Evolutionary conservation across 2,113 vertebrate species (phyloP).

Genomic region (Dermatemys mawii): DNA sequence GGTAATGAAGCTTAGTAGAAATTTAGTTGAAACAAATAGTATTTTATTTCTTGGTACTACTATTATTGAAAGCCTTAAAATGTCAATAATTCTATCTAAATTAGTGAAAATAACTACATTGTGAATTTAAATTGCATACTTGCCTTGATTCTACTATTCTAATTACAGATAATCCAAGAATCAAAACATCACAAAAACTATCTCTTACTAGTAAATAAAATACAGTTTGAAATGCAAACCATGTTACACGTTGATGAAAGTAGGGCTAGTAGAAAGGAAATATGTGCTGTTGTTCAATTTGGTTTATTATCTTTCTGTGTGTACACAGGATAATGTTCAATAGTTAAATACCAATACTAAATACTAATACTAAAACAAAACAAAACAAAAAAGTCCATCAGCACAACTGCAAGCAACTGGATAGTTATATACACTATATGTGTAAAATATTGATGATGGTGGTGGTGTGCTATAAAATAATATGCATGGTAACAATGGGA

Average conservation of each 20-base stretch:
- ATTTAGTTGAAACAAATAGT: background rate
- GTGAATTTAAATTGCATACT: rapidly evolving
- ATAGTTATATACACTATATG: background rate
- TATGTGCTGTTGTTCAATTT: rapidly evolving
- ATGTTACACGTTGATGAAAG: rapidly evolving
- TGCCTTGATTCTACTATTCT: background rate
- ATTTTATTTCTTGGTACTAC: background rate
- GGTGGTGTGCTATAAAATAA: background rate
- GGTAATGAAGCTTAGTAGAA: background rate
- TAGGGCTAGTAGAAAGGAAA: background rate
- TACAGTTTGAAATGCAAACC: background rate
- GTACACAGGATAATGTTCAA: background rate
- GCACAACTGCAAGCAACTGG: rapidly evolving
- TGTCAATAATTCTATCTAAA: background rate
- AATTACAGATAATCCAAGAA: background rate
- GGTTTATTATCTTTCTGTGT: background rate
- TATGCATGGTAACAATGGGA: background rate
- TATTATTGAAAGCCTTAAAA: background rate
- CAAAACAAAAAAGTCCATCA: background rate
- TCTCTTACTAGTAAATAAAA: background rate
- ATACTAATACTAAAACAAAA: background rate
- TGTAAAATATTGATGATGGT: background rate
- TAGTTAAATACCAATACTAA: background rate
- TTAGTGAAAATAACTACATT: background rate
- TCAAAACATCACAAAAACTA: background rate